Percentiles rank a stretch among this genome's conserved stretches.
phyloP scores from a whole-genome alignment of 2,797 vertebrate species.

The Periophthalmus magnuspinnatus region DNA sequence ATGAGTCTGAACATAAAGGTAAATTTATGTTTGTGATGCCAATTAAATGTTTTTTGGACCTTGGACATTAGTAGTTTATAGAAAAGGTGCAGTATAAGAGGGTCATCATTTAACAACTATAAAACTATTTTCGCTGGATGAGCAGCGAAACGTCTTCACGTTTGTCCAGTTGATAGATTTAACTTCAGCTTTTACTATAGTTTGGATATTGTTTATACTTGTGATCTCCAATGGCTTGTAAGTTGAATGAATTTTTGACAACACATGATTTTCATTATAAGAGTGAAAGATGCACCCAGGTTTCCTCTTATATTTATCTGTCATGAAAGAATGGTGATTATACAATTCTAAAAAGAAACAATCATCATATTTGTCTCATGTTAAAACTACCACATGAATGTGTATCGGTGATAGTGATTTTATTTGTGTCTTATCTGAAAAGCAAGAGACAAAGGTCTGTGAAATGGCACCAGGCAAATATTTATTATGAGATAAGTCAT shows the following conservation, averaged over 20 bases:
- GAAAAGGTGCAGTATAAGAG: too few species aligned
- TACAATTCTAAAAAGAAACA: not conserved
- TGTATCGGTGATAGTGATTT: too few species aligned
- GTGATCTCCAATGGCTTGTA: not conserved
- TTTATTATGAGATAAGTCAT: not conserved
- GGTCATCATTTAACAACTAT: too few species aligned
- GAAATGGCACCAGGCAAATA: not conserved
- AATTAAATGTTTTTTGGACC: too few species aligned
- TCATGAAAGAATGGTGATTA: not conserved
- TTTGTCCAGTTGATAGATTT: too few species aligned
- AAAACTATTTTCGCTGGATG: not conserved
- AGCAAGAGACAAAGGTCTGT: conserved; percentile 9
- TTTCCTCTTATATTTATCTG: not conserved
- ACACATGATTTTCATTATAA: not conserved
- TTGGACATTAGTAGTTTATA: not conserved
- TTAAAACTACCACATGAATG: too few species aligned
- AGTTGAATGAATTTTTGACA: not conserved
- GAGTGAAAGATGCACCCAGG: not conserved
- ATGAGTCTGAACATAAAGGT: too few species aligned
- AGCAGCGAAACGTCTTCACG: too few species aligned
- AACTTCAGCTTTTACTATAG: too few species aligned
- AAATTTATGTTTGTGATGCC: too few species aligned
- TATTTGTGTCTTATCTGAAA: not conserved
- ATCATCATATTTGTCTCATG: too few species aligned
- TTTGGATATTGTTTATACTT: not conserved